Evolutionary conservation across 2,888 invertebrate genomes (phyloP).

Genomic region (Sympetrum striolatum): DNA sequence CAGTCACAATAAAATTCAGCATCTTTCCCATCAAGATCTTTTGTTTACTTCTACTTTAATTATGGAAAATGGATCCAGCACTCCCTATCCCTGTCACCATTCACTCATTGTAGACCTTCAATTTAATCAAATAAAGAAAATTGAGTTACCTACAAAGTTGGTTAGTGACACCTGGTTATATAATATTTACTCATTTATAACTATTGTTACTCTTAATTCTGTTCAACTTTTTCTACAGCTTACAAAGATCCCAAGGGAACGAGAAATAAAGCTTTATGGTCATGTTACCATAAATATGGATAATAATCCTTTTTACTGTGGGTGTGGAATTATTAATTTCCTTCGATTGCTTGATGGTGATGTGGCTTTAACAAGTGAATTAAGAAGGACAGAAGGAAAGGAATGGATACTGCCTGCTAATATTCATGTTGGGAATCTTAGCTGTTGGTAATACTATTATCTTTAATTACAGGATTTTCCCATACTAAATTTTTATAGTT

Average conservation of each 20-base stretch:
- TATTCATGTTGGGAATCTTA: background rate
- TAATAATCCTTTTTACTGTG: background rate
- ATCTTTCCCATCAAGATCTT: background rate
- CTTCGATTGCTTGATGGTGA: background rate
- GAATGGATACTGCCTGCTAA: background rate
- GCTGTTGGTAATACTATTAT: background rate
- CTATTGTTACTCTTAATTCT: accelerated
- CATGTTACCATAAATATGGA: background rate
- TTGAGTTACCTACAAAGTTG: background rate
- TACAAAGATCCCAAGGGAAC: background rate
- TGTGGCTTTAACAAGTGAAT: background rate
- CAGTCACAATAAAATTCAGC: background rate
- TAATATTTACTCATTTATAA: background rate
- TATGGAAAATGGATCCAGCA: background rate
- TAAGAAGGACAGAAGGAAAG: background rate
- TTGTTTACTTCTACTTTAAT: background rate
- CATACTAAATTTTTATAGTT: too few species aligned
- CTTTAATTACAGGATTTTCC: background rate
- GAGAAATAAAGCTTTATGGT: background rate
- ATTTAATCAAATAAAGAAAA: background rate
- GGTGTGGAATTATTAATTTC: background rate
- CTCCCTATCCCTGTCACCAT: background rate
- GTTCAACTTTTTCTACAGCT: background rate
- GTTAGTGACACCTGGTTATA: background rate
- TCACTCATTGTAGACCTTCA: background rate